A percentile compares a stretch with the other conserved stretches of the same genome.
These are phyloP conservation scores for Coluber constrictor DNA, from an alignment of 2,797 vertebrate genomes.

Conservation along the genomic window DNA sequence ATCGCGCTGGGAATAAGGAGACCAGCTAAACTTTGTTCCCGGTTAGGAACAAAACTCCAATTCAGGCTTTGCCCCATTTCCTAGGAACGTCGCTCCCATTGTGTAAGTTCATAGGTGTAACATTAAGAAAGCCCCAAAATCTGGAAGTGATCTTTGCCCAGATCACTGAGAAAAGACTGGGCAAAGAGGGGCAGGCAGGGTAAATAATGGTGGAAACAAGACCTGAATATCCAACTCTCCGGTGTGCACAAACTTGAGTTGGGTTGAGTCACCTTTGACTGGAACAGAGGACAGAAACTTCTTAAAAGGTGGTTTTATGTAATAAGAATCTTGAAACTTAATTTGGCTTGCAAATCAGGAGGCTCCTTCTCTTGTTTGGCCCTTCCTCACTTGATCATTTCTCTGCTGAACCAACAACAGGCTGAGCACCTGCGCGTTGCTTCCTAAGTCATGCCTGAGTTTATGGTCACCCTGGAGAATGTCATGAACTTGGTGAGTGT, in stretches of 20 bases:
- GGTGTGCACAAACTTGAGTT: not conserved
- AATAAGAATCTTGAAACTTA: not conserved
- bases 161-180: not conserved
- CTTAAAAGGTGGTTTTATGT: not conserved
- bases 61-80: not conserved
- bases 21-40: not conserved
- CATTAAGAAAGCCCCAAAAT: not conserved
- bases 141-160: not conserved
- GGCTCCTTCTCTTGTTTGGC: not conserved
- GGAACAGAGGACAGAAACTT: not conserved
- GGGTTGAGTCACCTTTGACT: not conserved
- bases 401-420: not conserved
- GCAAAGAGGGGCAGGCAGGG: not conserved
- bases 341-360: slow-evolving; percentile 22
- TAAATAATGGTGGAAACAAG: not conserved
- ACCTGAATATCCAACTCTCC: not conserved
- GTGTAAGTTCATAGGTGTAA: not conserved
- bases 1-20: not conserved
- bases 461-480: not conserved
- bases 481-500: not conserved
- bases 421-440: not conserved
- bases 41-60: not conserved
- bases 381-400: not conserved
- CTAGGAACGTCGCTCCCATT: not conserved
- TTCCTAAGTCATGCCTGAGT: not conserved